Base-by-base conservation (phyloP, 2,888 invertebrate genomes). In the Pheosia gnoma region DNA sequence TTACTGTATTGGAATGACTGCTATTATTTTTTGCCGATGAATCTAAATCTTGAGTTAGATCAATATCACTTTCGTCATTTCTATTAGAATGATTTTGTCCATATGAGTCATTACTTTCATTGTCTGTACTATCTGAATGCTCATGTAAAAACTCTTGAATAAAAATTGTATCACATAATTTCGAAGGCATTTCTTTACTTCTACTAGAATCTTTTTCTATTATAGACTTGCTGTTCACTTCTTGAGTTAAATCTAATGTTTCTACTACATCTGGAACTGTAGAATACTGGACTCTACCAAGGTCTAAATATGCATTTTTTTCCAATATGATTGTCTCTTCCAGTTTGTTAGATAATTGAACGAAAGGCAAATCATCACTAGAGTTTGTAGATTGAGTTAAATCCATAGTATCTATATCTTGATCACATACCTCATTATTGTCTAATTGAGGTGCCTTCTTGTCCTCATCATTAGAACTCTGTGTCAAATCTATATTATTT, bases 351-450 rank as follows among this genome's bases (percentile, higher is more conserved):
- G 63, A 71, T 52, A 87, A 67, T 59, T 84, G 67, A 39, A 88
- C 77, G 66, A 77, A 70, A 54, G 90, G 90, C 59, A 88, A 73
- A 41, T 86, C 84, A 70, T 82, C 79, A 75, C 76, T 78, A 45
- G 84, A 84, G 63, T 83, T 79, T 49, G 89, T 86, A 57, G 86
- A 86, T 58, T 89, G 87, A 47, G 88, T 89, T 60, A 89, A 75
- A 72, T 89, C 87, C 65, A 86, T 70, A 63, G 59, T 71, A 60
- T 76, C 74, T 6, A 51, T 25, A 6, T 25, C 25, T 25, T 11
- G 62, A n/a, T 54, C 47, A 52, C 51, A 9, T 57, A n/a, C 38
- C 59, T 62, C 58, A 9, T 47, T 45, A 57, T 65, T 66, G 39
- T 63, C 52, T 57, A 59, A 51, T 49, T 11, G 36, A 61, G n/a